These are phyloP conservation scores for Bettongia penicillata DNA, from an alignment of 2,113 vertebrate species.

Conservation along the genomic window DNA sequence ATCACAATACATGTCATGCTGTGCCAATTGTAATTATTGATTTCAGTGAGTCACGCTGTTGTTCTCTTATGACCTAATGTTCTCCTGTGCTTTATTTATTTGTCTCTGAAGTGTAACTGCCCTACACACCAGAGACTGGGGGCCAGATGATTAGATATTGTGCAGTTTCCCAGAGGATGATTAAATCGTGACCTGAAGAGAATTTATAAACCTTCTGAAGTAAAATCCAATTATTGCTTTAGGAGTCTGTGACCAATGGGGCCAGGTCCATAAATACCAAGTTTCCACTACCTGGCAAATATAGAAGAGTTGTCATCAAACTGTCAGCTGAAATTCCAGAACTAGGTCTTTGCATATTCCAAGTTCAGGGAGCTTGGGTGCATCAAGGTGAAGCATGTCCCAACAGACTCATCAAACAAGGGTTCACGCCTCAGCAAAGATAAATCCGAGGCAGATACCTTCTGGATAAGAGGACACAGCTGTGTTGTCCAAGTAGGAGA, in stretches of 20 bases:
- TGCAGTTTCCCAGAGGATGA: conserved; percentile 58
- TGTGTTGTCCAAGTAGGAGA: background rate
- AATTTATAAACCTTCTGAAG: conserved; percentile 41
- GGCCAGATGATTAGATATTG: conserved; percentile 56
- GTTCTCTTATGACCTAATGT: conserved; percentile 50
- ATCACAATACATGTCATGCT: conserved; percentile 66
- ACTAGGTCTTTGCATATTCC: background rate
- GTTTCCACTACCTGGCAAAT: conserved; percentile 1
- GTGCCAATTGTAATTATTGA: conserved; percentile 72
- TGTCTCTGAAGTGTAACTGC: conserved; percentile 66
- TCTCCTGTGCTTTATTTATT: conserved; percentile 55
- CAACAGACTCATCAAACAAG: background rate
- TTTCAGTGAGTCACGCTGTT: conserved; percentile 70
- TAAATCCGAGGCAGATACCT: background rate
- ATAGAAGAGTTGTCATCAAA: background rate
- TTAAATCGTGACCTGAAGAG: conserved; percentile 53
- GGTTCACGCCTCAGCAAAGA: background rate
- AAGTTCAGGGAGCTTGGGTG: background rate
- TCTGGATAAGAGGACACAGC: background rate
- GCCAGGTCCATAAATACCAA: conserved; percentile 26
- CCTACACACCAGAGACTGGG: conserved; percentile 53
- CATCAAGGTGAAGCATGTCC: background rate
- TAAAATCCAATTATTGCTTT: conserved; percentile 35
- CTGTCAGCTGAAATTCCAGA: background rate
- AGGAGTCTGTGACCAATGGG: conserved; percentile 26